Evolutionary conservation across 2,888 invertebrate genomes (phyloP), one percentile per base, ranked within the genome.

Genomic region (Ectemnius cavifrons): DNA sequence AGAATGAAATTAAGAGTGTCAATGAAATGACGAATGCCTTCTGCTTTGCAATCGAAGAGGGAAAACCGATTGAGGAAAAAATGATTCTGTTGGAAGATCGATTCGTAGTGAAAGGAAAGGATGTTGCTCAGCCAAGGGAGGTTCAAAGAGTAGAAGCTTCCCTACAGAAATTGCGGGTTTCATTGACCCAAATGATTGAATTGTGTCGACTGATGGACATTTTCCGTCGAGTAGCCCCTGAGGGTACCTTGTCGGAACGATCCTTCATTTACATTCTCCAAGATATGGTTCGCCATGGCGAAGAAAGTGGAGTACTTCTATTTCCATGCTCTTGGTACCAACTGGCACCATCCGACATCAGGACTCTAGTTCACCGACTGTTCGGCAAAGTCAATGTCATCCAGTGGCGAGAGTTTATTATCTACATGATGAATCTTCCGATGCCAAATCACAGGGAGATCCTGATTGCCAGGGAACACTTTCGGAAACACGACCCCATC

Each of bases 371-470:
- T 0, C 87, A 86, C 64, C 80, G 87, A 47, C 74, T 94, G 16
- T 95, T 93, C 85, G 94, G 93, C 0, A 91, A 92, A 59, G 91
- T 92, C 0, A 92, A 92, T 11, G 93, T 92, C 75, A 84, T 94
- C 11, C 93, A 94, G 82, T 95, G 95, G 95, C 92, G 93, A 83
- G 94, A 95, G 87, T 95, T 95, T 83, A 89, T 95, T 13, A 91
- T 95, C 77, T 93, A 92, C 83, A 93, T 93, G 84, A 86, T 94
- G 46, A 92, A 93, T 80, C 85, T 94, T 11, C 89, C 91, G 58
- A 93, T 91, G 86, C 94, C 95, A 0, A 92, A 89, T 0, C 88
- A 92, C 46, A 91, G 92, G 2, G 93, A 94, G 78, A 86, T 95
- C 68, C 85, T 94, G 57, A 85, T 91, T 16, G 78, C 92, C 11